phyloP scores from a whole-genome alignment of 2,888 invertebrate genomes.

The Scelioninae gen. 1 region DNA sequence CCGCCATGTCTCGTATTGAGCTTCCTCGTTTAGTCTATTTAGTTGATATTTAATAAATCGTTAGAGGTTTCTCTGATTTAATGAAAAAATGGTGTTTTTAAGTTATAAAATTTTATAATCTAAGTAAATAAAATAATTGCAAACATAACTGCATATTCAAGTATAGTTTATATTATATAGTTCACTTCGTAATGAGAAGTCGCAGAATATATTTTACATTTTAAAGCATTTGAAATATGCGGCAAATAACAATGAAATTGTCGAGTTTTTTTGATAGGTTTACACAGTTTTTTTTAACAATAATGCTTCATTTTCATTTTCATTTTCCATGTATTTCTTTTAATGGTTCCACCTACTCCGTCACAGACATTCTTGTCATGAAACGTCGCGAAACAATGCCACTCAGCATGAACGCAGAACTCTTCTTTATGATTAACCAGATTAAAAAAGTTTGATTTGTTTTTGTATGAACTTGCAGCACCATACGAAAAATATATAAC shows the following conservation, averaged over 20 bases:
- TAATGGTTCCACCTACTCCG: slow-evolving; percentile 22
- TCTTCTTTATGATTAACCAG: too few relatives aligned
- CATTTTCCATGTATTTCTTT: slow-evolving; percentile 26
- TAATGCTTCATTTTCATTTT: neutral
- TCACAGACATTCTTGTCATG: too few relatives aligned
- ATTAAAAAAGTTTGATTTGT: too few relatives aligned
- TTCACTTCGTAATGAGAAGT: neutral
- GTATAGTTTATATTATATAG: neutral
- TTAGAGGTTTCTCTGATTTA: neutral
- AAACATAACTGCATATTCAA: neutral
- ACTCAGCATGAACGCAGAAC: too few relatives aligned
- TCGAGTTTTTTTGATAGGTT: slow-evolving; percentile 15
- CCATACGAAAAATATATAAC: too few relatives aligned
- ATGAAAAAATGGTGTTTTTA: neutral
- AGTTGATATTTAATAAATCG: neutral
- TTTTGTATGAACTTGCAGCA: too few relatives aligned
- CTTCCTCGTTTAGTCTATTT: too few relatives aligned
- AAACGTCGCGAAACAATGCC: too few relatives aligned
- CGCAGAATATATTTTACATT: slow-evolving; percentile 10
- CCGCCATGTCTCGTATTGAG: too few relatives aligned
- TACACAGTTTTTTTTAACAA: neutral
- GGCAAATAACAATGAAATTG: slow-evolving; percentile 9
- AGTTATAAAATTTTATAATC: neutral
- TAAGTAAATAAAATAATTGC: neutral
- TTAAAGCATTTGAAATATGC: neutral